These are phyloP conservation scores for Malurus splendens DNA, from an alignment of 2,797 vertebrate genomes.

Conservation along the genomic window DNA sequence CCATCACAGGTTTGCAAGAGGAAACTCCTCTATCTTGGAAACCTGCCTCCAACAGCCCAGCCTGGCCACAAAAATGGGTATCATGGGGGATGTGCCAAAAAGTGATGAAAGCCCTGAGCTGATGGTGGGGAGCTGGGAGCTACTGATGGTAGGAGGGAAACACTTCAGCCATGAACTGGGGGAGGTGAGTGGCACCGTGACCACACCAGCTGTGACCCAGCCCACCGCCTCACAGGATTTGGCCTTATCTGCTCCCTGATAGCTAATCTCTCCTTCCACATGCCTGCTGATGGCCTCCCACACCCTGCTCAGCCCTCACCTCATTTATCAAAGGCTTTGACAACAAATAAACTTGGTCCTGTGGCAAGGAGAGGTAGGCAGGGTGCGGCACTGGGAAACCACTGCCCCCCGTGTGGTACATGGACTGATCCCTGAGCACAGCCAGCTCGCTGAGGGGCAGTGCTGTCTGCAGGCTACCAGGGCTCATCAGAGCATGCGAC, in stretches of 20 bases:
- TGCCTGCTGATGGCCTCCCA: neutral
- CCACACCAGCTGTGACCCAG: neutral
- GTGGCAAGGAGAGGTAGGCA: neutral
- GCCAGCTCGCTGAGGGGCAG: accelerated
- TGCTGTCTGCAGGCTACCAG: neutral
- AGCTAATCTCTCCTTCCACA: neutral
- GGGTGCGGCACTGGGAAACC: neutral
- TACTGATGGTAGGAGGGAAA: neutral
- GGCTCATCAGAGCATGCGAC: accelerated
- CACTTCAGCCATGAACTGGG: neutral
- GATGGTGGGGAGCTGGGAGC: neutral
- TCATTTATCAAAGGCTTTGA: neutral
- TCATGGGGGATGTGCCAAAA: accelerated
- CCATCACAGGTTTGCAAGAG: neutral
- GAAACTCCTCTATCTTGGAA: neutral
- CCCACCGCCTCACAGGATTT: accelerated
- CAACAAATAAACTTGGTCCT: neutral
- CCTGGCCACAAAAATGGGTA: neutral
- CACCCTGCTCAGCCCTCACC: neutral
- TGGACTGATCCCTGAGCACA: neutral
- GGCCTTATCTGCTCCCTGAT: neutral
- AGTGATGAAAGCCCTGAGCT: accelerated
- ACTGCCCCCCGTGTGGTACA: neutral
- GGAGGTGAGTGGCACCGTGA: accelerated
- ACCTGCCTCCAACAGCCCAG: neutral